Percentiles rank a stretch among this genome's conserved stretches.
These are phyloP conservation scores for Pagrus major DNA, from an alignment of 2,113 vertebrate species.

Conservation along the genomic window DNA sequence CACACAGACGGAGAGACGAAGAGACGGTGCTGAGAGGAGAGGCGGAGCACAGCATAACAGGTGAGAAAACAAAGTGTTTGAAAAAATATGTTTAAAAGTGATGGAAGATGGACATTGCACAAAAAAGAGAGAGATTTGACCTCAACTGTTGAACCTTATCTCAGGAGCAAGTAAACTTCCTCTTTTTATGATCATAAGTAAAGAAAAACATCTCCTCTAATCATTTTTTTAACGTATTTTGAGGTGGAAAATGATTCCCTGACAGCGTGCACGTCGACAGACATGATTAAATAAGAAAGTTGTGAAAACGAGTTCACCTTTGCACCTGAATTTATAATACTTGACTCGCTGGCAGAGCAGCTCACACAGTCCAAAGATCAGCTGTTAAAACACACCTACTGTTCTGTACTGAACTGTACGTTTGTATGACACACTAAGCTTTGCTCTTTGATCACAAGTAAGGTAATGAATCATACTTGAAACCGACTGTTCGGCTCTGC, in stretches of 20 bases:
- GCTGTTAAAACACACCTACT: slow-evolving; percentile 5
- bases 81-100: background rate
- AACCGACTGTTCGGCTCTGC: background rate
- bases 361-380: slow-evolving; percentile 67
- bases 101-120: no score
- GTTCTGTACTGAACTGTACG: background rate
- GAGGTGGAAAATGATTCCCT: background rate
- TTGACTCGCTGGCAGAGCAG: slow-evolving; percentile 50
- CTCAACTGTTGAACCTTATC: no score
- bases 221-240: background rate
- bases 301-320: slow-evolving; percentile 50
- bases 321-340: slow-evolving; percentile 39
- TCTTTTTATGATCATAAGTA: no score
- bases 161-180: no score
- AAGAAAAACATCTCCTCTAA: no score
- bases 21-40: slow-evolving; percentile 49
- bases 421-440: background rate
- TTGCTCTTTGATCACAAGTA: background rate
- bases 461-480: background rate
- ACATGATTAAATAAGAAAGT: background rate
- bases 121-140: background rate
- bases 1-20: slow-evolving; percentile 67
- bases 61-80: slow-evolving; percentile 37
- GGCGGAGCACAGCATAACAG: slow-evolving; percentile 5
- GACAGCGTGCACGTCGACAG: background rate